A percentile compares a stretch with the other conserved stretches of the same genome.
phyloP scores from a whole-genome alignment of 2,888 invertebrate genomes.

The Pilophorus perplexus region DNA sequence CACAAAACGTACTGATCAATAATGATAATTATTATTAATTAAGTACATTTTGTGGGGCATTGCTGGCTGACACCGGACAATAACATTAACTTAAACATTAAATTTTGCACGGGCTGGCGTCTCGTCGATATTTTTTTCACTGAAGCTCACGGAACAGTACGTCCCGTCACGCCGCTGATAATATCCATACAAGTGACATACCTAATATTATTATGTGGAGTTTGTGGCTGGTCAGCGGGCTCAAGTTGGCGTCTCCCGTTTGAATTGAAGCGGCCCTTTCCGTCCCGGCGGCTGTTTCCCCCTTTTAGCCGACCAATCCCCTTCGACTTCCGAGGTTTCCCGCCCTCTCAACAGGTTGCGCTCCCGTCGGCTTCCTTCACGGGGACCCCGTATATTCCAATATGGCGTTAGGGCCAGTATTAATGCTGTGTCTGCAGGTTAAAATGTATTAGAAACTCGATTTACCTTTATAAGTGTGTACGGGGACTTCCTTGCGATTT shows the following conservation, averaged over 20 bases:
- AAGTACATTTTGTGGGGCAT: too few relatives aligned
- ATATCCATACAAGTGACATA: too few relatives aligned
- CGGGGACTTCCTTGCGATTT: neutral
- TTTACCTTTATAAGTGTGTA: slow-evolving; percentile 25
- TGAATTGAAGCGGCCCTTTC: slow-evolving; percentile 3
- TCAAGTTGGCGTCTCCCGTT: neutral
- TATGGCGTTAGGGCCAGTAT: slow-evolving; percentile 47
- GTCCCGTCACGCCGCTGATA: too few relatives aligned
- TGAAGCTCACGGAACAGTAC: too few relatives aligned
- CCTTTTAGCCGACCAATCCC: slow-evolving; percentile 19
- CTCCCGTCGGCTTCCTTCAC: slow-evolving; percentile 13
- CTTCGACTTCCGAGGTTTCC: neutral
- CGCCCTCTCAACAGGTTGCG: slow-evolving; percentile 9
- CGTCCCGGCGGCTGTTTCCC: neutral
- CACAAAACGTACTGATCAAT: too few relatives aligned
- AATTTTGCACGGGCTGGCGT: too few relatives aligned
- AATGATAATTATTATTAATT: too few relatives aligned
- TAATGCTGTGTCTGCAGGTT: slow-evolving; percentile 46
- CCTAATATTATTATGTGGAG: neutral
- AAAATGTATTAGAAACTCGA: slow-evolving; percentile 46
- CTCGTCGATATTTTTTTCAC: too few relatives aligned
- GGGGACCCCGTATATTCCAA: slow-evolving; percentile 45
- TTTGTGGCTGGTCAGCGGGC: too few relatives aligned
- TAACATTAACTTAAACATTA: too few relatives aligned
- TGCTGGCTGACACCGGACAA: too few relatives aligned